A percentile compares a stretch with the other conserved stretches of the same genome.
These are phyloP conservation scores for Pterocles gutturalis DNA, from an alignment of 2,113 vertebrate species.

Conservation along the genomic window DNA sequence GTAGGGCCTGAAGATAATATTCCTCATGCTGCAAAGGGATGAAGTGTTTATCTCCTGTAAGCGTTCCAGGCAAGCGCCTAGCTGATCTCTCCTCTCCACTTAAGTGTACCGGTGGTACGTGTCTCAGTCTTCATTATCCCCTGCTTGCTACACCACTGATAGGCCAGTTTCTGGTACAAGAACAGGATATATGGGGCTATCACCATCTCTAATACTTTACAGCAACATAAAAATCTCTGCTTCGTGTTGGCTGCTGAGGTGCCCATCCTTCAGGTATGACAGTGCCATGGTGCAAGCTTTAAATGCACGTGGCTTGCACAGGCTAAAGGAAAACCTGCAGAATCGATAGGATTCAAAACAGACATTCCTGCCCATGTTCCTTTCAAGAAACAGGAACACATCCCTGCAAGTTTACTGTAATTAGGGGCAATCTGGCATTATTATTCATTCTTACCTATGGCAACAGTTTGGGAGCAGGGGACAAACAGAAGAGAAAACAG, in stretches of 20 bases:
- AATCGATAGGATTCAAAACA: not conserved
- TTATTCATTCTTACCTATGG: not conserved
- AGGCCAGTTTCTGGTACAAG: not conserved
- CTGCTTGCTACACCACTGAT: not conserved
- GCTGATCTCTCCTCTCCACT: not conserved
- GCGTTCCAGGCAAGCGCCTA: not conserved
- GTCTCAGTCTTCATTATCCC: not conserved
- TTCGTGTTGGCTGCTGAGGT: not conserved
- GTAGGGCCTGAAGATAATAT: not conserved
- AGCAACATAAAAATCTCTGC: not conserved
- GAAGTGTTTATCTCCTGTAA: not conserved
- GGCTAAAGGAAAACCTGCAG: not conserved
- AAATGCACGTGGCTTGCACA: not conserved
- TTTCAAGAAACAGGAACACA: accelerated
- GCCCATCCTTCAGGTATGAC: not conserved
- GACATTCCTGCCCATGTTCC: not conserved
- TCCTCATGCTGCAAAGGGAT: not conserved
- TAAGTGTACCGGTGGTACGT: not conserved
- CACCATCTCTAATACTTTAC: not conserved
- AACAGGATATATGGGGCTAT: not conserved
- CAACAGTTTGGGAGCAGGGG: not conserved
- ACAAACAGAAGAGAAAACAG: not conserved
- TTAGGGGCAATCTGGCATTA: not conserved
- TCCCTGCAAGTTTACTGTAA: not conserved
- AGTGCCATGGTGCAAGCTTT: not conserved